These are phyloP conservation scores for Menidia beryllina DNA, from an alignment of 2,113 vertebrate species.

Conservation along the genomic window DNA sequence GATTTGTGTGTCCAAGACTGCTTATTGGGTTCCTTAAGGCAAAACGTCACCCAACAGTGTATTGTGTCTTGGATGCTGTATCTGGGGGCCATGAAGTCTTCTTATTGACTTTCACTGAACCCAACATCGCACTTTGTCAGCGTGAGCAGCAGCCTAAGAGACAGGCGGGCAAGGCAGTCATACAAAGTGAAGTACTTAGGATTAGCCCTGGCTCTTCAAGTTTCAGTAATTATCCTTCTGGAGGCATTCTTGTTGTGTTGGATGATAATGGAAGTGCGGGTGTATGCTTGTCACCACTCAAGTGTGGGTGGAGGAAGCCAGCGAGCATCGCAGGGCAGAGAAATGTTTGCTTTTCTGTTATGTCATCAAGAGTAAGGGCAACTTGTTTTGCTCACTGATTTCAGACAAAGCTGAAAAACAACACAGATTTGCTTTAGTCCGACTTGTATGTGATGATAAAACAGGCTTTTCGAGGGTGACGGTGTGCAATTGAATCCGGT, in stretches of 20 bases:
- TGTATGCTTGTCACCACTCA: slow-evolving; percentile 81
- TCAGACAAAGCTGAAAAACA: slow-evolving; percentile 23
- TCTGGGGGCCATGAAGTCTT: slow-evolving; percentile 62
- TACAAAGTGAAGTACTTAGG: slow-evolving; percentile 82
- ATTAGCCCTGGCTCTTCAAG: slow-evolving; percentile 83
- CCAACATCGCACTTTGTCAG: slow-evolving; percentile 78
- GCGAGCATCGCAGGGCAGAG: slow-evolving; percentile 69
- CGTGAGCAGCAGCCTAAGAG: slow-evolving; percentile 74
- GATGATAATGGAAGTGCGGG: slow-evolving; percentile 80
- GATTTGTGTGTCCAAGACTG: slow-evolving; percentile 30
- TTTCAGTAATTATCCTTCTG: slow-evolving; percentile 84
- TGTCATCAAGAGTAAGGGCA: slow-evolving; percentile 74
- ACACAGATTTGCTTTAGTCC: slow-evolving; percentile 13
- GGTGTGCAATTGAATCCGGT: slow-evolving; percentile 37
- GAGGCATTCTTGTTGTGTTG: slow-evolving; percentile 80
- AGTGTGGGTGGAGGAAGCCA: slow-evolving; percentile 78
- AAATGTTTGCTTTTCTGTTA: slow-evolving; percentile 82
- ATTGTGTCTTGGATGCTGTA: slow-evolving; percentile 61
- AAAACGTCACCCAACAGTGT: slow-evolving; percentile 49
- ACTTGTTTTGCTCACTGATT: slow-evolving; percentile 56
- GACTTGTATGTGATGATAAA: slow-evolving; percentile 62
- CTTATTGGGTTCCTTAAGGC: slow-evolving; percentile 37
- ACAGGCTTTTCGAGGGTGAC: slow-evolving; percentile 57
- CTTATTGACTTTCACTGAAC: slow-evolving; percentile 76
- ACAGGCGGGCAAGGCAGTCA: slow-evolving; percentile 78